phyloP scores from a whole-genome alignment of 1,140 invertebrate genomes.

The Caenorhabditis tropicalis region DNA sequence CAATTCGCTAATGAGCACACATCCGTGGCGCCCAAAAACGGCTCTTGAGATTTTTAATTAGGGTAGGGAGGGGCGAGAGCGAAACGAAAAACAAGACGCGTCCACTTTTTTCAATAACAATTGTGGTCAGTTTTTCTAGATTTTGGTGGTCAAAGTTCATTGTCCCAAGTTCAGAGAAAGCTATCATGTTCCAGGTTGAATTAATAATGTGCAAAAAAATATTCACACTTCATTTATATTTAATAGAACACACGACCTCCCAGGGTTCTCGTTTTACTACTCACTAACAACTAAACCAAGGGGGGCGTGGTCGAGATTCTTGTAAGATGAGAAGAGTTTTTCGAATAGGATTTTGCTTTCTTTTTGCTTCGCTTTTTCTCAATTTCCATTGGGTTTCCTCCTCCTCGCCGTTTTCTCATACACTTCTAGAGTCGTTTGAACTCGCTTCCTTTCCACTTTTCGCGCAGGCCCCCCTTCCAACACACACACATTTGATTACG shows the following conservation, averaged over 20 bases:
- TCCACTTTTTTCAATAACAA: neutral
- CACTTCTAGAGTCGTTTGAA: constrained; percentile 25
- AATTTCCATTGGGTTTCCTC: neutral
- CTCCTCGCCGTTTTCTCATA: neutral
- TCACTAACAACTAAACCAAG: no score
- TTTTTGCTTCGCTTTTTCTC: neutral
- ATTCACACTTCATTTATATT: no score
- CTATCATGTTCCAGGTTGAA: no score
- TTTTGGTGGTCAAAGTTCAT: no score
- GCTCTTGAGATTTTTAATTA: constrained; percentile 41
- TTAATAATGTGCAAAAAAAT: no score
- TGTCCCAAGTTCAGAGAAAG: no score
- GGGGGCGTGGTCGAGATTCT: neutral
- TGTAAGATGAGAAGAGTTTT: constrained; percentile 30
- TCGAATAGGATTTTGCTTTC: constrained; percentile 36
- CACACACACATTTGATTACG: constrained; percentile 31
- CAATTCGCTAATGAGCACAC: constrained; percentile 14
- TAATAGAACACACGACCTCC: no score
- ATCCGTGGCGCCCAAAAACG: neutral
- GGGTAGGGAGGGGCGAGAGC: neutral
- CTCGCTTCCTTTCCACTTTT: neutral
- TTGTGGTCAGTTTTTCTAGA: neutral
- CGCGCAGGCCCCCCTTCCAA: no score
- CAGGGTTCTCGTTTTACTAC: no score
- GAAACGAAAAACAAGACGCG: neutral